Base-by-base conservation (phyloP, 1,140 invertebrate species). In the Hypothenemus hampei region DNA sequence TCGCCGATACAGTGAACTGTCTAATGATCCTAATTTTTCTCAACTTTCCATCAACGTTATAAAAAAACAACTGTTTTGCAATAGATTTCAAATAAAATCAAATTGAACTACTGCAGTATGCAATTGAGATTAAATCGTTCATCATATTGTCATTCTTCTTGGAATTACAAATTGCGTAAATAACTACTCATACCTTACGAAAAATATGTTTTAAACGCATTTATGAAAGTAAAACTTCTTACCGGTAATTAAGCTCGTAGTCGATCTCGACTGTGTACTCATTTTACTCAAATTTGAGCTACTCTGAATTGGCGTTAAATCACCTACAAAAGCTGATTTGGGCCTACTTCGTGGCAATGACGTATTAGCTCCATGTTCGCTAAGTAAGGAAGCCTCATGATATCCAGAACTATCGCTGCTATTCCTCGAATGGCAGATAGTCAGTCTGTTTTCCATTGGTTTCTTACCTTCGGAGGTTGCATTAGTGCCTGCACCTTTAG, bases 391-490 rank as follows among this genome's bases (percentile, higher is more conserved):
- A 6, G 84, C 78, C 64, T 87, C 85, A 66, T 87, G 85, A 65
- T 86, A 87, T 1, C 84, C 86, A 46, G 82, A 85, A 58, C 84
- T 86, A 67, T 87, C 85, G 59, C 83, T 86, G 68, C 83, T 86
- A 61, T 86, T 86, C 46, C 85, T 74, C 4, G 83, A 86, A 73
- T 86, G 84, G 65, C 76, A 79, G 31, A 81, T 79, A 19, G 78
- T 71, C 13, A 73, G 51, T 18, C 65, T 63, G 29, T 59, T 63
- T 19, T 65, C 65, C 15, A 21, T 35, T 31, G 55, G 50, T 57
- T 61, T 64, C 11, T 2, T 37, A 2, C n/a, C 18, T 22, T 22
- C 18, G 10, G 19, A 1, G 7, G 16, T 10, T 8, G 19, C 10
- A 21, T 7, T 21, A n/a, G n/a, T n/a, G 20, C n/a, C n/a, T n/a